These are phyloP conservation scores for Asteroscopus sphinx DNA, from an alignment of 2,888 invertebrate genomes.

Conservation along the genomic window DNA sequence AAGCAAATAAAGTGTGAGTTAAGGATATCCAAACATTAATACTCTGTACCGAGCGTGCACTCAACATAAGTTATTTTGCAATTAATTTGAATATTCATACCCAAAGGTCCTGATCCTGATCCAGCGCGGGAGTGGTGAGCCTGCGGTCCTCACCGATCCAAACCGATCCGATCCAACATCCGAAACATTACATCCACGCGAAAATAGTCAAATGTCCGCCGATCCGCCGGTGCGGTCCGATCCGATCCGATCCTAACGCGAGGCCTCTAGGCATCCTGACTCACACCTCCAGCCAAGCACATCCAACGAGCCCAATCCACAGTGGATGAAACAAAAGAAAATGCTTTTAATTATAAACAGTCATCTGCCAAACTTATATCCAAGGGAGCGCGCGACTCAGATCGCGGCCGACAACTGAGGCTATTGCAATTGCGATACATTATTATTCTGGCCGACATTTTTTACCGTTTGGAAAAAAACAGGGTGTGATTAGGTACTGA, in stretches of 20 bases:
- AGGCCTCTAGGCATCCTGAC: conserved; percentile 72
- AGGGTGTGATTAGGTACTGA: too few relatives aligned
- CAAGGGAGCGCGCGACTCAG: conserved; percentile 13
- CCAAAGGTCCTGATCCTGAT: conserved; percentile 80
- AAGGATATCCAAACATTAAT: conserved; percentile 75
- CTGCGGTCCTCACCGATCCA: conserved; percentile 58
- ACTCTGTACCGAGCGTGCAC: conserved; percentile 84
- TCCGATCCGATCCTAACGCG: conserved; percentile 67
- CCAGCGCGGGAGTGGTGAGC: conserved; percentile 49
- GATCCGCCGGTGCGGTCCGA: conserved; percentile 72
- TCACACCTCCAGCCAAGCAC: conserved; percentile 83
- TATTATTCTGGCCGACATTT: too few relatives aligned
- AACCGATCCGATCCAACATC: conserved; percentile 60
- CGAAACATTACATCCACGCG: conserved; percentile 65
- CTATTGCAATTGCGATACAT: background rate
- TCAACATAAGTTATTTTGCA: conserved; percentile 84
- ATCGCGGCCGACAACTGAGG: background rate
- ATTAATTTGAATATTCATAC: conserved; percentile 86
- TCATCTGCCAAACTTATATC: conserved; percentile 46
- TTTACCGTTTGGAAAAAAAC: too few relatives aligned
- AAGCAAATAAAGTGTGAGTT: conserved; percentile 83
- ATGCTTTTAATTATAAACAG: conserved; percentile 81
- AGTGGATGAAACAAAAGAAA: conserved; percentile 90
- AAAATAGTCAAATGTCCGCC: conserved; percentile 61
- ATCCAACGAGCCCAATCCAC: conserved; percentile 87